Evolutionary conservation across 2,797 vertebrate genomes (phyloP).

Genomic region (Pyrocephalus nanus): DNA sequence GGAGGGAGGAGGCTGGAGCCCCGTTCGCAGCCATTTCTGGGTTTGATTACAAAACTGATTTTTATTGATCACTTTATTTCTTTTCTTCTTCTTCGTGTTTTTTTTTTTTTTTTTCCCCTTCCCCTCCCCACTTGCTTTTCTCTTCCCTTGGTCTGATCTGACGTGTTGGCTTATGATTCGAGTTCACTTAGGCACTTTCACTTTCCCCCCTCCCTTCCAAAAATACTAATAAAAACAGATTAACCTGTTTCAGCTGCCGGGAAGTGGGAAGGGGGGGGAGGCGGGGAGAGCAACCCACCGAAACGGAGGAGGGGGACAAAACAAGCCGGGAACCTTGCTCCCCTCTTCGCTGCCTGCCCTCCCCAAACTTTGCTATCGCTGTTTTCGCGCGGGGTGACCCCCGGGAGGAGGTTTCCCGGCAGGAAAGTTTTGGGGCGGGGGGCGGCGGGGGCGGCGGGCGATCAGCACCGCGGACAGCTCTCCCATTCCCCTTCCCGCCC

Average conservation of each 20-base stretch:
- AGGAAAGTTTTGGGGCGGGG: background rate
- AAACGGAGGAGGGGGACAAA: background rate
- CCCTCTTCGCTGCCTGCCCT: background rate
- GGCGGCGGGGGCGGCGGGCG: background rate
- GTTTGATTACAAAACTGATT: constrained; percentile 14
- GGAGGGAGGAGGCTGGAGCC: constrained; percentile 12
- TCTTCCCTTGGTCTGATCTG: constrained; percentile 80
- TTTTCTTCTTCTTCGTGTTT: constrained; percentile 18
- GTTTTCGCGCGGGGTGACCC: background rate
- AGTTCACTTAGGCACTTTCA: constrained; percentile 77
- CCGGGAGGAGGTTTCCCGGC: background rate
- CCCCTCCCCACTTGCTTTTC: constrained; percentile 68
- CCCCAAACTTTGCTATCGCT: constrained; percentile 62
- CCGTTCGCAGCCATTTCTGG: constrained; percentile 29
- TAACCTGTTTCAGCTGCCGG: background rate
- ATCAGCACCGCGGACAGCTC: constrained; percentile 34
- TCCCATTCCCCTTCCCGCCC: background rate
- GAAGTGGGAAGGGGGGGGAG: too few relatives aligned
- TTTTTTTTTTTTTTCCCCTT: background rate
- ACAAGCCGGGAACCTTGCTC: background rate
- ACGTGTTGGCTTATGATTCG: constrained; percentile 79
- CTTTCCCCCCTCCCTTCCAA: constrained; percentile 37
- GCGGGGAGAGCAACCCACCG: background rate
- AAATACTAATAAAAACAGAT: constrained; percentile 12
- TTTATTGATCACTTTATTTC: constrained; percentile 78